Conservation (phyloP, 2,888 invertebrate genomes). For the Drosophila yooni region DNA sequence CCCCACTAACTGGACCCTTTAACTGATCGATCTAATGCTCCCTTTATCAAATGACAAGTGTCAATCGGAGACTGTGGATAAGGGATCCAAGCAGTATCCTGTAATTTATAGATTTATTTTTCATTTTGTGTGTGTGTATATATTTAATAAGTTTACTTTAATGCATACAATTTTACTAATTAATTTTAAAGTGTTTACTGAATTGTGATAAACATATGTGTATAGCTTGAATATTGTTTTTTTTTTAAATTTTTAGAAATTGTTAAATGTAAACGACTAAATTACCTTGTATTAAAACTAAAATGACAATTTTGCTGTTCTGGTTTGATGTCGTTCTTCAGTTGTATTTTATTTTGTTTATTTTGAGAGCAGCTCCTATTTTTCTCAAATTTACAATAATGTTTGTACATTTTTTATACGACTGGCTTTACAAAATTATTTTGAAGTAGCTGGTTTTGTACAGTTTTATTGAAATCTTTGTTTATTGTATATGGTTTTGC, state of each 20-base stretch:
- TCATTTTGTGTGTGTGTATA: slow-evolving; percentile 21
- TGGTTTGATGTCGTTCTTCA: slow-evolving; percentile 28
- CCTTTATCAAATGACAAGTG: slow-evolving; percentile 6
- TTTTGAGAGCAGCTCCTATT: slow-evolving; percentile 32
- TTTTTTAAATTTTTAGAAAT: slow-evolving; percentile 25
- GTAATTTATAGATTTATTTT: slow-evolving; percentile 21
- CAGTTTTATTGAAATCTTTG: slow-evolving; percentile 47
- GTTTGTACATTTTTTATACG: slow-evolving; percentile 40
- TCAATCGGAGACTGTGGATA: slow-evolving; percentile 7
- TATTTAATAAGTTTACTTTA: slow-evolving; percentile 51
- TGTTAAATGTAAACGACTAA: slow-evolving; percentile 48
- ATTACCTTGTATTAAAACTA: slow-evolving; percentile 55
- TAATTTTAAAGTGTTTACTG: slow-evolving; percentile 65
- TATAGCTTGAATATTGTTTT: slow-evolving; percentile 41
- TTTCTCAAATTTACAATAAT: slow-evolving; percentile 34
- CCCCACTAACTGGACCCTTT: neutral
- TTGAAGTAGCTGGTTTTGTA: slow-evolving; percentile 52
- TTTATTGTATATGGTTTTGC: slow-evolving; percentile 38
- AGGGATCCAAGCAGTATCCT: slow-evolving; percentile 20
- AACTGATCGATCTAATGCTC: slow-evolving; percentile 2
- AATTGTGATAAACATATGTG: slow-evolving; percentile 56
- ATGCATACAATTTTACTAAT: slow-evolving; percentile 73
- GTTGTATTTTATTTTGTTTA: slow-evolving; percentile 10
- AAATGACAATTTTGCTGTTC: slow-evolving; percentile 69
- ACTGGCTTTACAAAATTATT: slow-evolving; percentile 36